Conservation (phyloP, 2,113 vertebrate genomes). For the Gambusia affinis region DNA sequence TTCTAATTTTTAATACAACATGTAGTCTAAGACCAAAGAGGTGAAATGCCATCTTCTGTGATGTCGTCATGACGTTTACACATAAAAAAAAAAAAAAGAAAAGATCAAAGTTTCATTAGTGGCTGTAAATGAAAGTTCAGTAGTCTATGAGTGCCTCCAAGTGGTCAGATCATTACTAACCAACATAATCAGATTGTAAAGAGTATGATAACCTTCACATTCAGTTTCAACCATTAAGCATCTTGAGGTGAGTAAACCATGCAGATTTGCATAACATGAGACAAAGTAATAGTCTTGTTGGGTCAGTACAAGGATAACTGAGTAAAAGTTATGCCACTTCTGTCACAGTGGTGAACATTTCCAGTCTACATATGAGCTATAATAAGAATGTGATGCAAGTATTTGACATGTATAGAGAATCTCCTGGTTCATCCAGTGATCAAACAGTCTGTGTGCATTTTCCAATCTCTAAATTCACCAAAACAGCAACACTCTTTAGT, state of each 20-base stretch:
- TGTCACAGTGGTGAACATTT: not conserved
- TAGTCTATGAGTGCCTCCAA: not conserved
- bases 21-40: not conserved
- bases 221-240: not conserved
- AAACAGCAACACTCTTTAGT: not conserved
- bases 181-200: not conserved
- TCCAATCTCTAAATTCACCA: no score
- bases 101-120: not conserved
- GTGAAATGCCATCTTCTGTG: not conserved
- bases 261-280: not conserved
- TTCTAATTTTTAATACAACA: not conserved
- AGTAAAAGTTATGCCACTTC: not conserved
- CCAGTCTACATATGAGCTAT: not conserved
- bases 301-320: not conserved
- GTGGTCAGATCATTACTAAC: not conserved
- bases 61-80: not conserved
- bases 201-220: not conserved
- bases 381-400: not conserved
- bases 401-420: no score
- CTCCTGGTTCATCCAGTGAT: no score
- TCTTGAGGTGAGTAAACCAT: no score
- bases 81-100: not conserved
- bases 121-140: not conserved
- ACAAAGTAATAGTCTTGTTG: not conserved
- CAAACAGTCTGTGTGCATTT: no score